Evolutionary conservation across 1,140 invertebrate genomes (phyloP), one percentile per base, ranked within the genome.

Genomic region (Drosophila bipectinata): DNA sequence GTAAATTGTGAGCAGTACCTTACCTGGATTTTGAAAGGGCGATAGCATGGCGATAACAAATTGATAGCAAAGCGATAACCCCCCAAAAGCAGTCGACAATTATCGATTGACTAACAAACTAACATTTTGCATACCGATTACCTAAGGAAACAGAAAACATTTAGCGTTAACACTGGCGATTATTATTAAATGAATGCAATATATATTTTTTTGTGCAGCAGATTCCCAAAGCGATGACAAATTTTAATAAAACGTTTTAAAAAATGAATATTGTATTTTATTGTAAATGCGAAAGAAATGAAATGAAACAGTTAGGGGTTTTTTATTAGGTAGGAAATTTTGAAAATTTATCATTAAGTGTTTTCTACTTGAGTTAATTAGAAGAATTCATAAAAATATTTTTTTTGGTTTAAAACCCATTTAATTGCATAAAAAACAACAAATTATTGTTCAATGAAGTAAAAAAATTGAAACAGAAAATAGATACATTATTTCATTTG

Each of bases 181-280:
- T 78, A 78, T 61, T 66, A 69, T 77, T 57, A 45, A 76, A 72
- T 67, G 84, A 84, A 80, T 84, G 72, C 81, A 85, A 79, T 62
- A 75, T 55, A 77, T 63, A 79, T 69, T 79, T 85, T 81, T 84
- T 84, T 83, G 79, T 84, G 80, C 76, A 83, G 79, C 76, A 77
- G 58, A 73, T 32, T 48, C 51, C 53, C 53, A 63, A 44, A 71
- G 12, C 55, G 58, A 76, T 48, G 41, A 63, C 45, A 76, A 79
- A 68, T 83, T 83, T 84, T 83, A 83, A 85, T 73, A 85, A 85
- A 84, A 84, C 66, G 80, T 84, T 84, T 84, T 85, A 63, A 84
- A 80, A 83, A 84, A 84, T 67, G 18, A 41, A 44, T 30, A 12
- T 15, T 21, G 1, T 15, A 4, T 15, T 10, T 6, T 41, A 34